Base-by-base conservation (phyloP, 2,113 vertebrate genomes). In the Scortum barcoo region DNA sequence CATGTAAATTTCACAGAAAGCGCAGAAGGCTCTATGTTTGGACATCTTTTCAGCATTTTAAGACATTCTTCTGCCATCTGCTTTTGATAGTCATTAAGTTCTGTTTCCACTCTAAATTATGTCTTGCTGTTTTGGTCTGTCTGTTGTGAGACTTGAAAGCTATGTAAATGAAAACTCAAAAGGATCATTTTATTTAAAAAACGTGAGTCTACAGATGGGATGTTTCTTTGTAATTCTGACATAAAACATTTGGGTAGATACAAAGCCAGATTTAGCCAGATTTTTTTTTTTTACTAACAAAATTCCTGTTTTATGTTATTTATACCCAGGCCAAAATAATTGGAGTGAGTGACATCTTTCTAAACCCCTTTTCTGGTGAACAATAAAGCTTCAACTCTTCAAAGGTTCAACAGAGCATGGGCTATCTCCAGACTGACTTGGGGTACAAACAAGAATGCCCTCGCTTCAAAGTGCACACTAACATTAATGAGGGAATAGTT, bases 61-160 rank as follows among this genome's bases (percentile, higher is more conserved):
- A 84, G 38, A 67, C 84, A 91, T 93, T 92, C 84, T 62, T 86
- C 50, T 82, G 53, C 76, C 89, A 92, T 93, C 86, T 94, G 93
- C 85, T 91, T 89, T 79, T 82, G 48, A 90, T 92, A 54, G 76
- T 84, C 71, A 85, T 84, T 81, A 87, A 81, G 75, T 78, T 88
- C 78, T 93, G 86, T 89, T 87, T 87, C 84, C 56, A 60, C 62
- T 91, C 78, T 80, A 66, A 84, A 87, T 88, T 48, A 85, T 71
- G 70, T 80, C 81, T 83, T 24, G 51, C 77, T 57, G 62, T 65
- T 76, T 87, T 54, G 68, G 20, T 71, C 65, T 42, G 62, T 91
- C 78, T 93, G 69, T 84, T 88, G 65, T 75, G 77, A 78, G 76
- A 83, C 75, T 84, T 89, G 72, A 89, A 91, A 82, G 75, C 79